Percentiles rank a stretch among this genome's conserved stretches.
phyloP scores from a whole-genome alignment of 2,797 vertebrate species.

The Mergus octosetaceus region DNA sequence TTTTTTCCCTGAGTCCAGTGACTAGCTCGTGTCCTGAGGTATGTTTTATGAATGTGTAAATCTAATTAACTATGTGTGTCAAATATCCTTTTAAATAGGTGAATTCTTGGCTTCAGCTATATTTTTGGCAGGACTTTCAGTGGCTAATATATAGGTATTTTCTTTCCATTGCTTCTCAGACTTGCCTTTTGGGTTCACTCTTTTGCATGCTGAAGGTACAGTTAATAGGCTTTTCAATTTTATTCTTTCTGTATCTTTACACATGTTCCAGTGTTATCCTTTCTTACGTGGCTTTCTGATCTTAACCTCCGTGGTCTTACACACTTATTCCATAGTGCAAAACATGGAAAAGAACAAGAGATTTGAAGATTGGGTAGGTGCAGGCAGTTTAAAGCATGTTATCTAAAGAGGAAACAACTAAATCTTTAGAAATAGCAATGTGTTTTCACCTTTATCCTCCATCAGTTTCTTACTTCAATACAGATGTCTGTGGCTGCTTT shows the following conservation, averaged over 20 bases:
- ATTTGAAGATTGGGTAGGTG: neutral
- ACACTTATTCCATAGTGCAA: neutral
- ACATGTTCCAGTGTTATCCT: neutral
- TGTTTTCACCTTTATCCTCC: neutral
- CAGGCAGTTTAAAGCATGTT: neutral
- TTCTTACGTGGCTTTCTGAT: neutral
- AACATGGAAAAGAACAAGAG: neutral
- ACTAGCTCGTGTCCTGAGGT: neutral
- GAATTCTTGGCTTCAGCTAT: neutral
- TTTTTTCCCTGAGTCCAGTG: neutral
- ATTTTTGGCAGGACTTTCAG: neutral
- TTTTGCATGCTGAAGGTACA: neutral
- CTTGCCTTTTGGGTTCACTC: neutral
- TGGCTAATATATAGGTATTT: neutral
- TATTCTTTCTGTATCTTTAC: neutral
- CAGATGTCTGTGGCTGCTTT: neutral
- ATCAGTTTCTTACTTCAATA: neutral
- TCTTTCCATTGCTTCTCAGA: neutral
- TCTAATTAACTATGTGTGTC: neutral
- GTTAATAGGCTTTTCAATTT: neutral
- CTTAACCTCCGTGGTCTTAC: neutral
- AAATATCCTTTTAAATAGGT: neutral
- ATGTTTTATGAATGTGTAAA: neutral
- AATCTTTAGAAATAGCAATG: neutral
- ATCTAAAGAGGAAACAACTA: neutral